Percentiles rank a stretch among this genome's conserved stretches.
Evolutionary conservation across 2,113 vertebrate genomes (phyloP).

Genomic region (Eonycteris spelaea): DNA sequence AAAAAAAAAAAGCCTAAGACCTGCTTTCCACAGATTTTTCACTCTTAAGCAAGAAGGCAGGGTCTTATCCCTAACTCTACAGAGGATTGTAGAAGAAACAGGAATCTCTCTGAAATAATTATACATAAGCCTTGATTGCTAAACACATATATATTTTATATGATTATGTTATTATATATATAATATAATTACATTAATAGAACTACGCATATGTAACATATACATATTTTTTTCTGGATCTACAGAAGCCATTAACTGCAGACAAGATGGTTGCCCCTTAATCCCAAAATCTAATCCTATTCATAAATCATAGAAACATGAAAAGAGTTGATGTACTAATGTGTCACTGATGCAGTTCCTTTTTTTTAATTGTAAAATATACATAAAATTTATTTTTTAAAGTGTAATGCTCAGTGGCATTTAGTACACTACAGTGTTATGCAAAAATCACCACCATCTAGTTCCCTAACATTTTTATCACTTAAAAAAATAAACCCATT

Average conservation of each 20-base stretch:
- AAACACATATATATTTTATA: not conserved
- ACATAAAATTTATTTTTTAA: not conserved
- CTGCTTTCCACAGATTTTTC: not conserved
- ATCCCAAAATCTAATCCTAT: not conserved
- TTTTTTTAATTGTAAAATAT: not conserved
- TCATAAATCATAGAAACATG: not conserved
- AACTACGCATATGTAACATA: not conserved
- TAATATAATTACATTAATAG: not conserved
- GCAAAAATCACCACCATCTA: not conserved
- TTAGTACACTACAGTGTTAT: not conserved
- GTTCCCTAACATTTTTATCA: not conserved
- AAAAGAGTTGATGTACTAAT: not conserved
- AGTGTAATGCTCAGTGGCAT: not conserved
- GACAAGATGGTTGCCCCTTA: not conserved
- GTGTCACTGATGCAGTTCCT: not conserved
- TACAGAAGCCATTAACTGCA: not conserved
- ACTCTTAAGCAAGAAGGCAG: not conserved
- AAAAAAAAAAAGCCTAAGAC: not conserved
- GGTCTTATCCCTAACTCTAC: not conserved
- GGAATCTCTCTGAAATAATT: not conserved
- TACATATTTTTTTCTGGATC: not conserved
- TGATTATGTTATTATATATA: not conserved
- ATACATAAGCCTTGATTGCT: not conserved
- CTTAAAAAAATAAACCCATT: not conserved
- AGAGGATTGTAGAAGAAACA: not conserved